Conservation (phyloP, 1,140 invertebrate species). For the Parasteatoda tepidariorum region DNA sequence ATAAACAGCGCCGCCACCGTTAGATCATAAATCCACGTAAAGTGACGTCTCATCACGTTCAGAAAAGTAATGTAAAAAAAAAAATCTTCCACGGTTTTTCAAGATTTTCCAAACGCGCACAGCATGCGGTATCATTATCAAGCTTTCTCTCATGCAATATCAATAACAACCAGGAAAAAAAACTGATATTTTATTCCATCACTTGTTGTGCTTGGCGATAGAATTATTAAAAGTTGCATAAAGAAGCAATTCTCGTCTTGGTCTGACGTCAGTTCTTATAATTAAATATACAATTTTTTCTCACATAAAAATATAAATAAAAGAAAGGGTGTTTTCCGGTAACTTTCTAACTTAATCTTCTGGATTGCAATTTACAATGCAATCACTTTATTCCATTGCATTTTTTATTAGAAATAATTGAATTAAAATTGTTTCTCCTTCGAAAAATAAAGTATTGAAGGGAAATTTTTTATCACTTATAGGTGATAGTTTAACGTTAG, state of each 20-base stretch:
- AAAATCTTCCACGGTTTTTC: neutral
- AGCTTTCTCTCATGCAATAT: neutral
- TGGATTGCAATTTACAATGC: neutral
- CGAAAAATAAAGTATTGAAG: too few species aligned
- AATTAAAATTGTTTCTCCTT: too few species aligned
- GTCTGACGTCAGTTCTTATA: neutral
- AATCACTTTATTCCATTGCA: neutral
- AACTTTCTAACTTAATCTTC: neutral
- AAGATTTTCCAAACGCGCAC: neutral
- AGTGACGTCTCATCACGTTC: neutral
- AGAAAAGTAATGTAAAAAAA: neutral
- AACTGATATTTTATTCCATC: neutral
- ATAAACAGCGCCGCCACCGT: slow-evolving; percentile 18
- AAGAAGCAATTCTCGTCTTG: neutral
- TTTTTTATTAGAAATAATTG: too few species aligned
- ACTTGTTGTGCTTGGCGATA: neutral
- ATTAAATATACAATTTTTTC: neutral
- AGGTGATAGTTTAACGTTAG: too few species aligned
- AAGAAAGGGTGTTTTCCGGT: neutral
- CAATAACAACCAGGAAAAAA: neutral
- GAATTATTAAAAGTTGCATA: neutral
- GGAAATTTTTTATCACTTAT: too few species aligned
- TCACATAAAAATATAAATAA: too few species aligned
- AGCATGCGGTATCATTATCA: slow-evolving; percentile 31
- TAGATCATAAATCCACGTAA: neutral